Base-by-base conservation (phyloP, 2,797 vertebrate species). In the Eidolon dupreanum region DNA sequence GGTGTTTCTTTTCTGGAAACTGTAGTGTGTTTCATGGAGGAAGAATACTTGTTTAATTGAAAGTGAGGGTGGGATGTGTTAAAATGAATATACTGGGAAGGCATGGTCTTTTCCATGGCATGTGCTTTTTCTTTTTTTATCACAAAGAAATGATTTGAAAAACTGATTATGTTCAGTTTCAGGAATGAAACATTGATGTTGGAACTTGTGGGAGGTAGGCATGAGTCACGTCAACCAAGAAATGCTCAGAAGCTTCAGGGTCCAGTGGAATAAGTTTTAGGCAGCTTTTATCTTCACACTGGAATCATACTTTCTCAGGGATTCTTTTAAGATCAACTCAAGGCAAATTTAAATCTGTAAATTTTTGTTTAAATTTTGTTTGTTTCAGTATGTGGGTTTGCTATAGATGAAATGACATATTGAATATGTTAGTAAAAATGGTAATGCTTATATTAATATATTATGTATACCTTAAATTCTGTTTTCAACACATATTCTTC, bases 281-380 rank as follows among this genome's bases (percentile, higher is more conserved):
- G 2, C 66, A 22, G n/a, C 33, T 94, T 87, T 16, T 71, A 5
- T 38, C 55, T 75, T 71, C 41, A 86, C 5, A 8, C 2, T 82
- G 10, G 1, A 92, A 43, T 81, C 26, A 79, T n/a, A 15, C 3
- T 33, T 61, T 81, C 43, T 36, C 8, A 1, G 68, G n/a, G 91
- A 46, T 85, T 95, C 8, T 86, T 94, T 96, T 96, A 92, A 93
- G 66, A 90, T 97, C 28, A 96, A 94, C 63, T 74, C 89, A 28
- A 61, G 66, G 20, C 43, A 96, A 31, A 70, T 92, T 63, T 94
- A 84, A 83, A 87, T 88, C 38, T 93, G 84, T 96, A 88, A 88
- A 11, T 3, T 79, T 88, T 68, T 31, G 26, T 22, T 92, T 78
- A n/a, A 93, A 70, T 59, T 28, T 46, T 79, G 36, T 28, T 38